Evolutionary conservation across 2,113 vertebrate species (phyloP).

Genomic region (Oreamnos americanus): DNA sequence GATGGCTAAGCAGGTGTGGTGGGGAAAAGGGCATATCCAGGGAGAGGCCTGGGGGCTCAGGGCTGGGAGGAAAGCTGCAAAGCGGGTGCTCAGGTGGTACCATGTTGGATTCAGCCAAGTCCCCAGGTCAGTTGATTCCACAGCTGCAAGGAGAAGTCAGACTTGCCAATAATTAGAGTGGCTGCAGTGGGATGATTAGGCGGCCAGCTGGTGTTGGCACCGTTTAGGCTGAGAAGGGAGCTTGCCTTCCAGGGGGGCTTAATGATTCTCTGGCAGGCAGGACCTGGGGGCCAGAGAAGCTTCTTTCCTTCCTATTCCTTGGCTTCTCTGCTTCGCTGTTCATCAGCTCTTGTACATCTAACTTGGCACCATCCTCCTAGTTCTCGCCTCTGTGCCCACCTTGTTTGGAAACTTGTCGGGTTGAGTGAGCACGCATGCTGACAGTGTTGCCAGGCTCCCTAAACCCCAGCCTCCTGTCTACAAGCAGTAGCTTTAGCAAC

Average conservation of each 20-base stretch:
- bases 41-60: neutral
- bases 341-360: neutral
- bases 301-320: neutral
- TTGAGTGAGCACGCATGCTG: neutral
- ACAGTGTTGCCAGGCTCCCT: neutral
- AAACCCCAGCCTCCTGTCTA: neutral
- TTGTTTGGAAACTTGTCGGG: constrained; percentile 52
- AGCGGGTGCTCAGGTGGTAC: neutral
- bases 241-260: neutral
- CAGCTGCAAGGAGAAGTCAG: constrained; percentile 53
- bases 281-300: neutral
- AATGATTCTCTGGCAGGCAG: neutral
- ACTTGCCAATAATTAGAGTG: constrained; percentile 35
- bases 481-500: constrained; percentile 27
- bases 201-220: constrained; percentile 46
- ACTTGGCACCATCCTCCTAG: neutral
- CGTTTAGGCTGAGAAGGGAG: neutral
- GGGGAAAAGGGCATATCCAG: neutral
- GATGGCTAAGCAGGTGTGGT: neutral
- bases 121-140: constrained; percentile 9
- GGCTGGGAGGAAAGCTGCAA: neutral
- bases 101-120: neutral
- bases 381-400: neutral
- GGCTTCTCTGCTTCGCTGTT: neutral
- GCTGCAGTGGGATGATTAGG: constrained; percentile 36